Base-by-base conservation (phyloP, 2,888 invertebrate species). In the Nudaria mundana region DNA sequence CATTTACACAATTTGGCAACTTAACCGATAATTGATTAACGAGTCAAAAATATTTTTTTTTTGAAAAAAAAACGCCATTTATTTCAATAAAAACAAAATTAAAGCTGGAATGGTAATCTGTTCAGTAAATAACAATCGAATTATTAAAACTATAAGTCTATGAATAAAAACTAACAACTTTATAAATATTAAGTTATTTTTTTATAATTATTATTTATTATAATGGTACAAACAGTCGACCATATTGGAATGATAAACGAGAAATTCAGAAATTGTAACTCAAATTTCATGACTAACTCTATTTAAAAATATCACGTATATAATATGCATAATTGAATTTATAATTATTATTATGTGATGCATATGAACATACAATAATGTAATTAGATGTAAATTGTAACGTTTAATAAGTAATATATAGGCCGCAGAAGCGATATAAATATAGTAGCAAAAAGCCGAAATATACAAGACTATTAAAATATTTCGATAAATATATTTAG, bases 61-160 rank as follows among this genome's bases (percentile, higher is more conserved):
- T 47, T 41, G 22, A 49, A 48, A 42, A 47, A 41, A 40, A 36
- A 30, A 30, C 8, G 7, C 37, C 25, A 40, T 33, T 32, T 39
- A 42, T 34, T 31, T 52, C 35, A 54, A 53, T 52, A 42, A 46
- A 37, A 45, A 56, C 42, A 30, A 56, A 63, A 68, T 76, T 77
- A 77, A 76, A 77, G 77, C 76, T 76, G 66, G 58, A 54, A 63
- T 76, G 77, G 76, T 76, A 76, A 74, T 73, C 63, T 67, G 58
- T 70, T 69, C 53, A 53, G 42, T 14, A 38, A 23, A 30, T 39
- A 20, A 37, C n/a, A n/a, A n/a, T n/a, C n/a, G n/a, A 31, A 33
- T 30, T 42, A 15, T 36, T 28, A 24, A 24, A 39, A 52, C 52
- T n/a, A 55, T 48, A 8, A 29, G 23, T 11, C 26, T 24, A 20